These are phyloP conservation scores for Leptinotarsa tumamoca DNA, from an alignment of 2,888 invertebrate genomes.

Conservation along the genomic window DNA sequence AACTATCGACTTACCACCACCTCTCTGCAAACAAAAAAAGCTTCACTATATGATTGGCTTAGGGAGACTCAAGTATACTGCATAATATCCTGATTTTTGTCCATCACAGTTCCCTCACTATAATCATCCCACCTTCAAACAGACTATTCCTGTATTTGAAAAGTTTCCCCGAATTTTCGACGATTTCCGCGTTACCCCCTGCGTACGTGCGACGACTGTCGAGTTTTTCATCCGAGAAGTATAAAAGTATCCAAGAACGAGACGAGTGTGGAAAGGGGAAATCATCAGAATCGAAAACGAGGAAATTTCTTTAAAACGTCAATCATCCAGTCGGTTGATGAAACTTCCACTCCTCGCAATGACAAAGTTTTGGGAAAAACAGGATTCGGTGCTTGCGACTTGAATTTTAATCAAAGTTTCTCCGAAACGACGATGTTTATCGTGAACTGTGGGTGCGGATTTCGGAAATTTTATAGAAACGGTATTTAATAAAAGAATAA, in stretches of 20 bases:
- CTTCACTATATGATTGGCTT: no score
- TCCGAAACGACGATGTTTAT: not conserved
- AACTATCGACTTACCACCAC: no score
- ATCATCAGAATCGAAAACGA: constrained; percentile 57
- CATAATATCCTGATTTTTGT: no score
- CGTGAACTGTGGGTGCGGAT: not conserved
- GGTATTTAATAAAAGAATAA: not conserved
- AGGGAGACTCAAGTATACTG: no score
- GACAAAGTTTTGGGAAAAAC: constrained; percentile 51
- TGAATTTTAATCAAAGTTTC: constrained; percentile 30
- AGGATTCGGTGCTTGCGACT: constrained; percentile 22
- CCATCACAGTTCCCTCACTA: no score
- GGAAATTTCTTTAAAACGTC: constrained; percentile 61
- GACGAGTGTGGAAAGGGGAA: constrained; percentile 39
- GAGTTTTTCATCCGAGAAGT: constrained; percentile 9
- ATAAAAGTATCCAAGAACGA: constrained; percentile 19
- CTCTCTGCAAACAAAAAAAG: no score
- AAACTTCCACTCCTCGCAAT: constrained; percentile 49
- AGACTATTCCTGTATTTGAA: constrained; percentile 2
- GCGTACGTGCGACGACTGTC: constrained; percentile 19
- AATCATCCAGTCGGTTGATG: constrained; percentile 58
- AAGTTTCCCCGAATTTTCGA: constrained; percentile 11
- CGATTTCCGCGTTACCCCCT: not conserved
- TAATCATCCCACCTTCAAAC: not conserved
- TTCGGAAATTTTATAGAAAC: not conserved